phyloP scores from a whole-genome alignment of 1,140 invertebrate species.

The Cydia amplana region DNA sequence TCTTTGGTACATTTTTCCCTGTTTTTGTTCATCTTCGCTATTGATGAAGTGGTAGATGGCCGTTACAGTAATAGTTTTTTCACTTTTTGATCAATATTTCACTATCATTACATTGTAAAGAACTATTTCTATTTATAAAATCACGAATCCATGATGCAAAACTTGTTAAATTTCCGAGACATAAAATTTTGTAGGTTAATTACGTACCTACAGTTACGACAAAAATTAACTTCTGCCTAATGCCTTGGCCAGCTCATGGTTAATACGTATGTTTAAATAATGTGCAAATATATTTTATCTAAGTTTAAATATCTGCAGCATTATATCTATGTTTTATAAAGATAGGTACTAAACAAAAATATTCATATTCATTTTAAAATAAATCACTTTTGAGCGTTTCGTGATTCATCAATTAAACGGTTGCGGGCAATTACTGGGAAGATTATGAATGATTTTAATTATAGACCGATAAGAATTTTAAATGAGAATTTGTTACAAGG shows the following conservation, averaged over 20 bases:
- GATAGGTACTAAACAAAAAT: background rate
- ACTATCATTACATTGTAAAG: background rate
- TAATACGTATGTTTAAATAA: no score
- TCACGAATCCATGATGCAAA: no score
- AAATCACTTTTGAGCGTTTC: constrained; percentile 40
- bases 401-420: constrained; percentile 49
- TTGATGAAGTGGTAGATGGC: constrained; percentile 1
- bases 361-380: constrained; percentile 34
- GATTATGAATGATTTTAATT: constrained; percentile 49
- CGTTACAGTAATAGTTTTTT: background rate
- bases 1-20: background rate
- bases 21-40: background rate
- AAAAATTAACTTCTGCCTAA: no score
- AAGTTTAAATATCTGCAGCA: no score
- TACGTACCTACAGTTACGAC: no score
- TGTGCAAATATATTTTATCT: no score
- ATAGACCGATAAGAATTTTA: constrained; percentile 48
- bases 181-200: no score
- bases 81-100: background rate
- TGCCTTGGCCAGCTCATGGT: no score
- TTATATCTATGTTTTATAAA: background rate
- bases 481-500: constrained; percentile 41
- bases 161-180: no score
- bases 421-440: constrained; percentile 45
- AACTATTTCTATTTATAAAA: no score